These are phyloP conservation scores for Stictocephala bisonia DNA, from an alignment of 2,888 invertebrate species.

Conservation along the genomic window DNA sequence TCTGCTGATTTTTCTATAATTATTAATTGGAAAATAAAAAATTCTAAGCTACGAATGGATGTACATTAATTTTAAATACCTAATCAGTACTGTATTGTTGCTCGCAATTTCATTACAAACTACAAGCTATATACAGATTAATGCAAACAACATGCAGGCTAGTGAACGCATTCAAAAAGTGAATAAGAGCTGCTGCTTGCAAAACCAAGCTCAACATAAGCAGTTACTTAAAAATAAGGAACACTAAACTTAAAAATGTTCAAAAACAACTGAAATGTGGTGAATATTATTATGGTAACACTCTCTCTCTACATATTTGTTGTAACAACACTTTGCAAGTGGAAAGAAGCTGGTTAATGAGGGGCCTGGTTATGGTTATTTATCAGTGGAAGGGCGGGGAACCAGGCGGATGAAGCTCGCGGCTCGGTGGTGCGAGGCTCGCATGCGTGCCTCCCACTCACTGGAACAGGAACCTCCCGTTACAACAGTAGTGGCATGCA, in stretches of 20 bases:
- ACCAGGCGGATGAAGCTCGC: slow-evolving; percentile 31
- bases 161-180: slow-evolving; percentile 23
- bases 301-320: too few species aligned
- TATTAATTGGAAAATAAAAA: slow-evolving; percentile 25
- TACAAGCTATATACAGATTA: slow-evolving; percentile 28
- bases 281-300: too few species aligned
- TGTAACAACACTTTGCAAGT: too few species aligned
- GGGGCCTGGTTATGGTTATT: too few species aligned
- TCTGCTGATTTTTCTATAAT: too few species aligned
- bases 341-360: too few species aligned
- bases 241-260: too few species aligned
- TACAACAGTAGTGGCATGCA: too few species aligned
- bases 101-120: background rate
- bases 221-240: too few species aligned
- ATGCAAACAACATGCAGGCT: slow-evolving; percentile 27
- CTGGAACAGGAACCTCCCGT: slow-evolving; percentile 36
- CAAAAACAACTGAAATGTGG: too few species aligned
- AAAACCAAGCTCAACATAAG: too few species aligned
- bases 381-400: slow-evolving; percentile 1
- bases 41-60: slow-evolving; percentile 23
- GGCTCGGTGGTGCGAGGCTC: slow-evolving; percentile 18
- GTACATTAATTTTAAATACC: background rate
- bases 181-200: too few species aligned
- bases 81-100: background rate
- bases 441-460: slow-evolving; percentile 35